Conservation (phyloP, 2,888 invertebrate species). For the Coremacera marginata region DNA sequence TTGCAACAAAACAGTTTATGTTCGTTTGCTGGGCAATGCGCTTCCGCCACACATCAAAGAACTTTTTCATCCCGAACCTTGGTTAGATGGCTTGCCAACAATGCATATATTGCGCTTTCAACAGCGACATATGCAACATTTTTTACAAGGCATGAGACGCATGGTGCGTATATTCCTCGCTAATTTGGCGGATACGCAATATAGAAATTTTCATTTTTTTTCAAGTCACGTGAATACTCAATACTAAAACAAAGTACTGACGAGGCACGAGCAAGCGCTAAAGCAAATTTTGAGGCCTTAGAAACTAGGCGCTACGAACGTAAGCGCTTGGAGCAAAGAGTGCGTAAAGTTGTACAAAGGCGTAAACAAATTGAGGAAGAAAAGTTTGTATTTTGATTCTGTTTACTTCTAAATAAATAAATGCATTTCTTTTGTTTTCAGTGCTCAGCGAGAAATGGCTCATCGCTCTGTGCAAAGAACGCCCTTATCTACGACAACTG, state of each 20-base stretch:
- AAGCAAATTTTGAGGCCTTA: not conserved
- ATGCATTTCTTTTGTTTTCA: not conserved
- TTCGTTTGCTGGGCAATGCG: constrained; percentile 55
- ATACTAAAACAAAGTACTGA: not conserved
- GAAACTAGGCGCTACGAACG: constrained; percentile 18
- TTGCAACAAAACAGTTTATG: constrained; percentile 53
- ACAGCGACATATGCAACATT: constrained; percentile 49
- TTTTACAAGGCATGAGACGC: constrained; percentile 47
- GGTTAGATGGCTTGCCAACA: constrained; percentile 48
- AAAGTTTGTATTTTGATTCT: not conserved
- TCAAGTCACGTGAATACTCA: not conserved
- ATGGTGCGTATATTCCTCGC: constrained; percentile 44
- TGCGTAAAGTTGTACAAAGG: constrained; percentile 15
- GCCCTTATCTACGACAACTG: not conserved
- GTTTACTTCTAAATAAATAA: not conserved
- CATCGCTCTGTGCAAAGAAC: not conserved
- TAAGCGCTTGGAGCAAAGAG: constrained; percentile 7
- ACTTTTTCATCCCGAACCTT: constrained; percentile 61
- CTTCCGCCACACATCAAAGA: constrained; percentile 57
- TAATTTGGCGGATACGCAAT: not conserved
- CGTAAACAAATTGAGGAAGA: constrained; percentile 1
- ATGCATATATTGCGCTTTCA: constrained; percentile 54
- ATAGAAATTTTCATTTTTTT: not conserved
- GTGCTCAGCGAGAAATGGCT: not conserved
- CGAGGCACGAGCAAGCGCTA: constrained; percentile 3